These are phyloP conservation scores for Pristionchus entomophagus DNA, from an alignment of 2,888 invertebrate genomes.

Conservation along the genomic window DNA sequence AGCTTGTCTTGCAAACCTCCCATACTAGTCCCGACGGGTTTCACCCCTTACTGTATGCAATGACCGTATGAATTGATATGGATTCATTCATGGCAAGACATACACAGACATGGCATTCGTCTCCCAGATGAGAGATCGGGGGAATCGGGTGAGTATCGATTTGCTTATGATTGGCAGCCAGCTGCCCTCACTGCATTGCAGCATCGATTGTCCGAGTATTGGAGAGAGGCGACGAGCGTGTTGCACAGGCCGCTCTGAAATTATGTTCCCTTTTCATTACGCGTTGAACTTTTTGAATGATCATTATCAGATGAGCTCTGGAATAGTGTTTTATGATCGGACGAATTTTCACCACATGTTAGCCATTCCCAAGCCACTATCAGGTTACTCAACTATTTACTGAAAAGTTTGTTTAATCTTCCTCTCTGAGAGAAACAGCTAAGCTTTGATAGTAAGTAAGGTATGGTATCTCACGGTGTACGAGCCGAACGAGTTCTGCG, in stretches of 20 bases:
- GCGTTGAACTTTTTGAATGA: background rate
- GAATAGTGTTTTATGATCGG: no score
- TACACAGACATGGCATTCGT: constrained; percentile 23
- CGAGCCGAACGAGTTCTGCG: constrained; percentile 35
- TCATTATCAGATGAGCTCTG: no score
- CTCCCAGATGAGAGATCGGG: constrained; percentile 4
- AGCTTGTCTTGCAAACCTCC: background rate
- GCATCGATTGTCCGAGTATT: constrained; percentile 60
- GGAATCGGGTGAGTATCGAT: background rate
- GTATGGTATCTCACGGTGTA: no score
- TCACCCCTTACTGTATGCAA: background rate
- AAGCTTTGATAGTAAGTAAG: no score
- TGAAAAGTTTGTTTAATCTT: no score
- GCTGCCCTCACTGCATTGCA: constrained; percentile 61
- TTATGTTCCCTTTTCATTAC: no score
- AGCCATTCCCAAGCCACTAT: no score
- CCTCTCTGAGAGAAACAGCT: no score
- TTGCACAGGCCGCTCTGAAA: constrained; percentile 50
- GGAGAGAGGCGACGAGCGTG: constrained; percentile 56
- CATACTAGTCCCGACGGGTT: background rate
- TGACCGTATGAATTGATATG: background rate
- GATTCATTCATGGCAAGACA: background rate
- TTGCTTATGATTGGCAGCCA: constrained; percentile 56
- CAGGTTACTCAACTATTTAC: no score
- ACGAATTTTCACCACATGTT: no score